These are phyloP conservation scores for Marronus borbonicus DNA, from an alignment of 2,888 invertebrate genomes.

Conservation along the genomic window DNA sequence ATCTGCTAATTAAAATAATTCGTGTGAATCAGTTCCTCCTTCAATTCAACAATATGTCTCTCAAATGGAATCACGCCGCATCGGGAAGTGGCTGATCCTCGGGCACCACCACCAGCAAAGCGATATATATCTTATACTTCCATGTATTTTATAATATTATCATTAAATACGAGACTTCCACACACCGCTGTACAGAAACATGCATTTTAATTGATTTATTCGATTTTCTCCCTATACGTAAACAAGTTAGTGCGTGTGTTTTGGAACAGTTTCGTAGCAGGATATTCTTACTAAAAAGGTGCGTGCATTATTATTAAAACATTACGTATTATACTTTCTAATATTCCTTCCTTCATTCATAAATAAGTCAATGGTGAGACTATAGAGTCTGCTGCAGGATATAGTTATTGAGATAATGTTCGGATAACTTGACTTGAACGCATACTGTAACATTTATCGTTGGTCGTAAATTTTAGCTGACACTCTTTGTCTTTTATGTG, in stretches of 20 bases:
- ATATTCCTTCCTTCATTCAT: neutral
- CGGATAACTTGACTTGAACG: no score
- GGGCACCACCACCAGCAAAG: no score
- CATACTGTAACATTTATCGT: no score
- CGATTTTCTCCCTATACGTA: neutral
- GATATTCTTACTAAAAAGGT: neutral
- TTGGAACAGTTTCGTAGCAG: neutral
- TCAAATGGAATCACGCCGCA: no score
- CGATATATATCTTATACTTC: no score
- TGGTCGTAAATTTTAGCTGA: no score
- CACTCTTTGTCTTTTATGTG: no score
- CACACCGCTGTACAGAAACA: neutral
- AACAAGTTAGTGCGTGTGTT: neutral
- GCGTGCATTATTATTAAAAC: neutral
- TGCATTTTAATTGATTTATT: constrained; percentile 14
- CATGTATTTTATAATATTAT: neutral
- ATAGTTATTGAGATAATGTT: neutral
- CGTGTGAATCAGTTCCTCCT: no score
- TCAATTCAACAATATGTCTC: no score
- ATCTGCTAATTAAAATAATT: no score
- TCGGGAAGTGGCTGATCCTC: no score
- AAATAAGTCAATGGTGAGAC: neutral
- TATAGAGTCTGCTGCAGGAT: neutral
- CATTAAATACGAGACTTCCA: neutral
- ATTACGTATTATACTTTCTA: constrained; percentile 22